phyloP scores from a whole-genome alignment of 2,797 vertebrate species.

The Gadopsis marmoratus region DNA sequence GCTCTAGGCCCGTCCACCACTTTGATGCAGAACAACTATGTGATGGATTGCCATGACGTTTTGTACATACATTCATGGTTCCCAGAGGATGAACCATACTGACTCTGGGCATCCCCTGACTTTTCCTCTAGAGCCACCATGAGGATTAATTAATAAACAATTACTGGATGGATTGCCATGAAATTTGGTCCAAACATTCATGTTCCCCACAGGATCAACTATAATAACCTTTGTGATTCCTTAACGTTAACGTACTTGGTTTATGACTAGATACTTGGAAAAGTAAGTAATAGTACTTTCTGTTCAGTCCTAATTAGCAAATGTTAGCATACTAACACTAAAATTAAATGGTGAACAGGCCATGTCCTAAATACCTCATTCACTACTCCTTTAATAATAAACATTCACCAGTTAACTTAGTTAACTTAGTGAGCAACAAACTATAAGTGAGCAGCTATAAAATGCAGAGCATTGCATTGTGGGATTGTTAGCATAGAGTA shows the following conservation, averaged over 20 bases:
- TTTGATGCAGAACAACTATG: neutral
- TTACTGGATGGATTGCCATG: neutral
- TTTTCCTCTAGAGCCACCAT: neutral
- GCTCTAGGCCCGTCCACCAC: neutral
- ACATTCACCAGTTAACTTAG: too few relatives aligned
- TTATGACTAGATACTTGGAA: too few relatives aligned
- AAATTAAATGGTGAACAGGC: neutral
- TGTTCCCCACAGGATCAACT: neutral
- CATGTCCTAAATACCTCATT: neutral
- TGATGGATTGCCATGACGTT: neutral
- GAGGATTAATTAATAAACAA: too few relatives aligned
- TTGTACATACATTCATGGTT: neutral
- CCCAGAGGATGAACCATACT: neutral
- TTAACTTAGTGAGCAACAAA: too few relatives aligned
- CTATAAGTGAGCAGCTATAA: too few relatives aligned
- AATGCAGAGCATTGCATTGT: neutral
- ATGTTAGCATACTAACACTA: neutral
- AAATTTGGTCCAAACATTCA: neutral
- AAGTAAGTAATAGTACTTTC: neutral
- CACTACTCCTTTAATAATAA: too few relatives aligned
- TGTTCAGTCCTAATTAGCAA: neutral
- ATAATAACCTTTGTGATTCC: neutral
- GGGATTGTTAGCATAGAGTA: neutral
- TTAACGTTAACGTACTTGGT: neutral
- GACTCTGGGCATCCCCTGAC: neutral